Evolutionary conservation across 2,888 invertebrate genomes (phyloP).

Genomic region (Nemotelus pantherinus): DNA sequence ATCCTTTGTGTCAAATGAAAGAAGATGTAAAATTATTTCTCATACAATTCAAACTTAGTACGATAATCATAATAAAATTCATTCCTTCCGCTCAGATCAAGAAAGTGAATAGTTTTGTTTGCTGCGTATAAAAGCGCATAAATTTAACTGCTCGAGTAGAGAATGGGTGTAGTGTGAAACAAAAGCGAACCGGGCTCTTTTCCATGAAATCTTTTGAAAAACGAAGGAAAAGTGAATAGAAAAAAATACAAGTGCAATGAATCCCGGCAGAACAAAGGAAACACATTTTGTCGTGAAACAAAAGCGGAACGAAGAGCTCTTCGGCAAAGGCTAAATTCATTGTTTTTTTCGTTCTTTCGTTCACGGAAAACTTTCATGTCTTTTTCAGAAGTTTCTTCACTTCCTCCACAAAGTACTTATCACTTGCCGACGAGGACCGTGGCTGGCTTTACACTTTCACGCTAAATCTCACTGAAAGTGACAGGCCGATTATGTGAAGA

Average conservation of each 20-base stretch:
- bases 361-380: neutral
- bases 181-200: neutral
- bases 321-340: neutral
- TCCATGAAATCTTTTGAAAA: neutral
- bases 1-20: too few species aligned
- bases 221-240: neutral
- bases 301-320: neutral
- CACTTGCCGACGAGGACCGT: neutral
- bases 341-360: neutral
- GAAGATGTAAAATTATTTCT: too few species aligned
- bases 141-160: neutral
- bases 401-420: neutral
- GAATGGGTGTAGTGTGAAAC: neutral
- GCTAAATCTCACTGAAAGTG: neutral
- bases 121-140: neutral
- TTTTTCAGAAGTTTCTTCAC: neutral
- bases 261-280: neutral
- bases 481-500: neutral
- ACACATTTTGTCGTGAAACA: neutral
- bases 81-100: too few species aligned
- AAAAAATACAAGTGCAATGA: neutral
- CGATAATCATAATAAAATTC: too few species aligned
- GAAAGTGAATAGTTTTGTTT: too few species aligned
- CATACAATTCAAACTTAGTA: too few species aligned
- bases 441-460: neutral